Evolutionary conservation across 2,797 vertebrate genomes (phyloP).

Genomic region (Morus bassanus): DNA sequence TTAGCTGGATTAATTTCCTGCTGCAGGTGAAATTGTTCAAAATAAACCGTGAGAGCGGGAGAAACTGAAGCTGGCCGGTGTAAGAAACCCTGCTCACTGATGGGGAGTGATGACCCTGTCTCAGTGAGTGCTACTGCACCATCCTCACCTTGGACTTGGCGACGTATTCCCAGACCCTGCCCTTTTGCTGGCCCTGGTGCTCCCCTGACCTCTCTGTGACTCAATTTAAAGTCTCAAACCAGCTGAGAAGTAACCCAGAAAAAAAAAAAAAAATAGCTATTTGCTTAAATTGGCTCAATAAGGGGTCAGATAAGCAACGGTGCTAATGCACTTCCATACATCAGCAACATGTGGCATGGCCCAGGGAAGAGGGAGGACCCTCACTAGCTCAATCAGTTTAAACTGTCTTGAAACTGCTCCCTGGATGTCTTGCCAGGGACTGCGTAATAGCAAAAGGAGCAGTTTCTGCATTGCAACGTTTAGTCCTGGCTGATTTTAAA

Average conservation of each 20-base stretch:
- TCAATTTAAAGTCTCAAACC: neutral
- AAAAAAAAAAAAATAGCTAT: neutral
- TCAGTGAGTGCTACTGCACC: fast-evolving
- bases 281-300: conserved; percentile 7
- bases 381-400: neutral
- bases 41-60: neutral
- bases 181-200: neutral
- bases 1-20: neutral
- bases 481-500: conserved; percentile 1
- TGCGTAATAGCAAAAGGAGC: neutral
- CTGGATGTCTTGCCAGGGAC: neutral
- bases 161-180: neutral
- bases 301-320: neutral
- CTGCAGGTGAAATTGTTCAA: neutral
- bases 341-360: neutral
- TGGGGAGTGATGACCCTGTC: fast-evolving
- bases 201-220: neutral
- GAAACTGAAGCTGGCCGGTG: neutral
- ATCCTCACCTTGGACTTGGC: conserved; percentile 15
- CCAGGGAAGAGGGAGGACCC: neutral
- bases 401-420: neutral
- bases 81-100: neutral
- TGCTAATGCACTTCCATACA: neutral
- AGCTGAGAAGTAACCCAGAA: neutral
- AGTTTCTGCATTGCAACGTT: neutral